phyloP scores from a whole-genome alignment of 2,888 invertebrate genomes.

The Monoplex corrugatus region DNA sequence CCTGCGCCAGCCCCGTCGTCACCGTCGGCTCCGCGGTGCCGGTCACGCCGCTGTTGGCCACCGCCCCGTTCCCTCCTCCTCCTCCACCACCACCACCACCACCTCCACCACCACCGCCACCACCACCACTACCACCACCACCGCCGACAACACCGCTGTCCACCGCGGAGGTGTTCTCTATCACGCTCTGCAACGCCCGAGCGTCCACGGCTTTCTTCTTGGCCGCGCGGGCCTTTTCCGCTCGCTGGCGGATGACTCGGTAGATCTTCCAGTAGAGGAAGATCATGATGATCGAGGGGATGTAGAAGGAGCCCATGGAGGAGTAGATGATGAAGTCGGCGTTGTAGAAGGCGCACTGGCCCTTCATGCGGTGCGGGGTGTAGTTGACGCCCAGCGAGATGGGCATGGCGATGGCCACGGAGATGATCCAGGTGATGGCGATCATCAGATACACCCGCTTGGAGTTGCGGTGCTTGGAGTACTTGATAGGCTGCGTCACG shows the following conservation, averaged over 20 bases:
- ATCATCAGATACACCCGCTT: slow-evolving; percentile 95
- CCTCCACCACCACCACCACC: background rate
- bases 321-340: slow-evolving; percentile 99
- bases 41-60: too few relatives aligned
- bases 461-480: slow-evolving; percentile 97
- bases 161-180: background rate
- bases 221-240: slow-evolving; percentile 67
- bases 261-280: slow-evolving; percentile 98
- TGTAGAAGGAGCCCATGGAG: slow-evolving; percentile 99
- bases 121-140: background rate
- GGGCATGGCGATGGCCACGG: slow-evolving; percentile 96
- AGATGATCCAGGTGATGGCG: slow-evolving; percentile 96
- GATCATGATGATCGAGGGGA: slow-evolving; percentile 99
- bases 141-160: background rate
- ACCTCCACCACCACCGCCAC: background rate
- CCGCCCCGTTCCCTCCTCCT: background rate
- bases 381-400: slow-evolving; percentile 98
- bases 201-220: slow-evolving; percentile 71
- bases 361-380: slow-evolving; percentile 91
- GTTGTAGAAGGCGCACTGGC: slow-evolving; percentile 97
- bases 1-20: background rate
- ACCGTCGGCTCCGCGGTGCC: background rate
- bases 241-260: slow-evolving; percentile 86
- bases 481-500: slow-evolving; percentile 99
- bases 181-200: slow-evolving; percentile 53